Conservation (phyloP, 2,113 vertebrate genomes). For the Corythaixoides concolor region DNA sequence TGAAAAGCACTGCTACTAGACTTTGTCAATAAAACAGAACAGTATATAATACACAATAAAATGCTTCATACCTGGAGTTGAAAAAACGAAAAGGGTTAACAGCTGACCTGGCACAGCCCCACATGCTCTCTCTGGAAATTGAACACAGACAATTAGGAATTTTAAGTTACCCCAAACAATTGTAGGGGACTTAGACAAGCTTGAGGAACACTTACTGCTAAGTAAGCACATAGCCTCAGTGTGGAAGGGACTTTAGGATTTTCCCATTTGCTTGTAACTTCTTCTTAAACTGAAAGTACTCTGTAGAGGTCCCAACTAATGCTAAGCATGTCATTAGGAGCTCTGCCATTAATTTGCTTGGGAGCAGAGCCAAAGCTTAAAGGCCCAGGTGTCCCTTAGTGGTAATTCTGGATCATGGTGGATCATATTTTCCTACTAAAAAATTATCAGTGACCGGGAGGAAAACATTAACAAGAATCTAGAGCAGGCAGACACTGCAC, state of each 20-base stretch:
- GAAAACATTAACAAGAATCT: neutral
- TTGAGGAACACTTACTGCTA: conserved; percentile 38
- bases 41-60: conserved; percentile 72
- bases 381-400: neutral
- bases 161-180: conserved; percentile 69
- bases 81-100: conserved; percentile 77
- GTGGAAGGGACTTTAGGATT: neutral
- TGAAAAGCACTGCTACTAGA: conserved; percentile 26
- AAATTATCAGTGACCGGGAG: neutral
- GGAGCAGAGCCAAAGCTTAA: conserved; percentile 7
- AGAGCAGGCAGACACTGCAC: neutral
- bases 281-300: neutral
- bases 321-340: neutral
- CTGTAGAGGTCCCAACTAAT: neutral
- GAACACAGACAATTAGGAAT: conserved; percentile 76
- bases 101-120: conserved; percentile 76
- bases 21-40: conserved; percentile 54
- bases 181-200: conserved; percentile 44
- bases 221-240: neutral
- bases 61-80: conserved; percentile 77
- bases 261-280: neutral
- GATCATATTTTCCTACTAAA: conserved; percentile 8
- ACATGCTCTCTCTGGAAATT: conserved; percentile 77
- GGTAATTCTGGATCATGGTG: neutral
- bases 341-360: neutral